Evolutionary conservation across 2,888 invertebrate genomes (phyloP), one percentile per base, ranked within the genome.

Genomic region (Agonopterix heracliana): DNA sequence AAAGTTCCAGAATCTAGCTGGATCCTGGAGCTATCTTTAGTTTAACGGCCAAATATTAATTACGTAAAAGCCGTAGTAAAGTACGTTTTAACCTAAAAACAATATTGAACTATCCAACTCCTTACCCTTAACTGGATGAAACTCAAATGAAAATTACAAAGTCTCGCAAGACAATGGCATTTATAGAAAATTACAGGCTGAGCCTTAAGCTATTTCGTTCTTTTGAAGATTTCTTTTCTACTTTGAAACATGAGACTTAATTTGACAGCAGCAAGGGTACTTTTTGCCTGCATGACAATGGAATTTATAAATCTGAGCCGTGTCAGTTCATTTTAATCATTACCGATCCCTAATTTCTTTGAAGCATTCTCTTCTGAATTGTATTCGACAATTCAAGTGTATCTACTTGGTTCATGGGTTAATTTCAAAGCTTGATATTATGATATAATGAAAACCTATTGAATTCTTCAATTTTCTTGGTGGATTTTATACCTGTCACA

Each of bases 81-180:
- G 17, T 26, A 5, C 5, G 26, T 26, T 26, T 7, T 26, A 26
- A 26, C 1, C 26, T 26, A 26, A 26, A 26, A 26, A 26, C 9
- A 38, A 38, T n/a, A 38, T 38, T 38, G n/a, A 38, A 38, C 10
- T 38, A n/a, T 38, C 7, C 13, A 11, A 42, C 7, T 13, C 9
- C 26, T 43, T 10, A 9, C 11, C 13, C 34, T 45, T 35, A 45
- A 45, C 34, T 34, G 44, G 35, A 44, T 34, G 42, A 45, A 42
- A 41, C 12, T 13, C 9, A 12, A 45, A 45, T 45, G 44, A 35
- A 45, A 45, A 45, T 35, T 45, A 35, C 44, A 45, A 45, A 45
- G 44, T 12, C 44, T 45, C 34, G 11, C 5, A 13, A 45, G 44
- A 45, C 44, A 45, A 45, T 12, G 44, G 34, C 44, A 44, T 44